Base-by-base conservation (phyloP, 2,797 vertebrate species). In the Ibycter americanus region DNA sequence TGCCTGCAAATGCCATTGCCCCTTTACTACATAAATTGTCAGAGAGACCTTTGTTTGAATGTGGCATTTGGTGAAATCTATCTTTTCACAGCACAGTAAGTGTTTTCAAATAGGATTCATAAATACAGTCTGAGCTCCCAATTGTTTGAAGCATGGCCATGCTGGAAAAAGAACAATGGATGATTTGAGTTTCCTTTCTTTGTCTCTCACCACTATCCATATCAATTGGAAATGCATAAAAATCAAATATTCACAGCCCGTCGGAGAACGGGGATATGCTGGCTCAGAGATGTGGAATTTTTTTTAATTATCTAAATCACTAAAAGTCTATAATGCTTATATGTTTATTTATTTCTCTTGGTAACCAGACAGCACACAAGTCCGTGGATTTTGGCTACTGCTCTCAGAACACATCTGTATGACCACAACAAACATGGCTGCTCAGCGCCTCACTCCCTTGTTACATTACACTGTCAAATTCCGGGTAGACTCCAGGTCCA, bases 21-120 rank as follows among this genome's bases (percentile, higher is more conserved):
- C 89, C 61, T 96, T 81, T 94, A 81, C 77, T 73, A 90, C 68
- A 83, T 55, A 95, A 88, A 95, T 92, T 71, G 46, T 95, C 78
- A 94, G 88, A 81, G 51, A 84, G 56, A 89, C 42, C 34, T 94
- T 95, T 90, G 54, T 96, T 87, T 96, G 59, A 95, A 76, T 40
- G 65, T 80, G 25, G 62, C 42, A 61, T 84, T 95, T 87, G 82
- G 36, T 70, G 83, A 94, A 93, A 82, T 65, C 54, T 91, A 55
- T 90, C 4, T 7, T 79, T 89, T 83, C 73, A 25, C 56, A 65
- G 55, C 51, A 90, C 47, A 36, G 22, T 51, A 63, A 87, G 8
- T 51, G 31, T 63, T 94, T 97, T 95, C 66, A 87, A 71, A 68
- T 31, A 90, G 11, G 56, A 85, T 87, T 89, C 52, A 77, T 80